Evolutionary conservation across 2,888 invertebrate species (phyloP).

Genomic region (Diplazon laetatorius): DNA sequence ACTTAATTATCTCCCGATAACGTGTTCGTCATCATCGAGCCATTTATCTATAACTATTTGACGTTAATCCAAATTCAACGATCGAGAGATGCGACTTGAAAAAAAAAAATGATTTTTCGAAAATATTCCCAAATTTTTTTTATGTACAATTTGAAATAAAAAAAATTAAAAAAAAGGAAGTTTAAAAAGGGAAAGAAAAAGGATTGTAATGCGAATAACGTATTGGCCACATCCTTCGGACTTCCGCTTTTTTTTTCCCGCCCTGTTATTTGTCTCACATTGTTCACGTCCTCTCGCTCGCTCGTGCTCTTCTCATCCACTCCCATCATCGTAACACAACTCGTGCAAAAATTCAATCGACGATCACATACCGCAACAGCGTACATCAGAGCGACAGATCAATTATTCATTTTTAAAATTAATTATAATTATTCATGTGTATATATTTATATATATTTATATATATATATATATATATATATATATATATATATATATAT

Average conservation of each 20-base stretch:
- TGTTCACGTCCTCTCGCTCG: conserved; percentile 29
- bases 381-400: conserved; percentile 32
- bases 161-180: conserved; percentile 3
- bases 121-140: neutral
- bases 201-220: conserved; percentile 14
- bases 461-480: conserved; percentile 30
- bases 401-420: neutral
- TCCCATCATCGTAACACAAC: conserved; percentile 27
- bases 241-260: conserved; percentile 13
- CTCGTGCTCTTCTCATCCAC: conserved; percentile 13
- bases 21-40: conserved; percentile 23
- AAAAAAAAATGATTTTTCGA: too few species aligned
- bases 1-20: neutral
- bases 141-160: conserved; percentile 35
- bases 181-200: conserved; percentile 9
- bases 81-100: conserved; percentile 15
- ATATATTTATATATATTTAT: neutral
- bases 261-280: neutral
- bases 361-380: conserved; percentile 19
- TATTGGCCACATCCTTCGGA: conserved; percentile 31
- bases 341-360: conserved; percentile 30
- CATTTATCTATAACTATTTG: too few species aligned
- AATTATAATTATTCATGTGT: neutral
- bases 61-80: conserved; percentile 16
- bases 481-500: conserved; percentile 20